Conservation (phyloP, 2,113 vertebrate genomes). For the Scytalopus superciliaris region DNA sequence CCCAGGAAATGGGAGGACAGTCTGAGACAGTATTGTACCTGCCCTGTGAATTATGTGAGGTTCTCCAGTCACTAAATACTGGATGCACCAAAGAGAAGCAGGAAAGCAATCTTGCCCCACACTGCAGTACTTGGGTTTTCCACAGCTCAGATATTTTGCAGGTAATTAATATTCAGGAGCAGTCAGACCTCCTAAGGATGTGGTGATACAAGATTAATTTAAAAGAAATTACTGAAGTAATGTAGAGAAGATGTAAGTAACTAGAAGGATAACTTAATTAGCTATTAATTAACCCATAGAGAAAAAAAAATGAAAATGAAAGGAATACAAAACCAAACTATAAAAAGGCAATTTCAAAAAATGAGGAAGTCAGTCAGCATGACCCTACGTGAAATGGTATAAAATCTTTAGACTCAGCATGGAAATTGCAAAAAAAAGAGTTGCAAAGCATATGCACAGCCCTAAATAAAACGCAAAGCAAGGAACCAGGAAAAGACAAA, state of each 20-base stretch:
- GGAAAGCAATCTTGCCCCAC: background rate
- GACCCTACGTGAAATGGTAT: background rate
- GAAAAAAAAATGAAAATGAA: background rate
- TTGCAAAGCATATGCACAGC: slow-evolving; percentile 32
- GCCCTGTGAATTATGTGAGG: background rate
- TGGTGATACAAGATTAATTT: background rate
- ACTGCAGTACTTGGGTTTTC: background rate
- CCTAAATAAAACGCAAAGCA: slow-evolving; percentile 45
- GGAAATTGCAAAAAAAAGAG: slow-evolving; percentile 34
- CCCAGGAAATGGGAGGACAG: background rate
- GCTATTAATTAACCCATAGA: background rate
- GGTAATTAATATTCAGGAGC: background rate
- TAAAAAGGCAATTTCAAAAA: background rate
- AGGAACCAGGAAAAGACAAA: slow-evolving; percentile 16
- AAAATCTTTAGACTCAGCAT: slow-evolving; percentile 62
- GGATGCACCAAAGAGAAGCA: background rate
- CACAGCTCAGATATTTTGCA: background rate
- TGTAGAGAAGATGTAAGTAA: background rate
- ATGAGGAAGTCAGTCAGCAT: slow-evolving; percentile 32
- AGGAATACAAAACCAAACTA: background rate
- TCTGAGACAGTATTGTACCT: background rate
- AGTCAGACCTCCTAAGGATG: background rate
- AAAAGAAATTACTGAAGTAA: background rate
- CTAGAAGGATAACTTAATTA: background rate
- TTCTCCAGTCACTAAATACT: background rate